These are phyloP conservation scores for Astur gentilis DNA, from an alignment of 2,113 vertebrate genomes.

Conservation along the genomic window DNA sequence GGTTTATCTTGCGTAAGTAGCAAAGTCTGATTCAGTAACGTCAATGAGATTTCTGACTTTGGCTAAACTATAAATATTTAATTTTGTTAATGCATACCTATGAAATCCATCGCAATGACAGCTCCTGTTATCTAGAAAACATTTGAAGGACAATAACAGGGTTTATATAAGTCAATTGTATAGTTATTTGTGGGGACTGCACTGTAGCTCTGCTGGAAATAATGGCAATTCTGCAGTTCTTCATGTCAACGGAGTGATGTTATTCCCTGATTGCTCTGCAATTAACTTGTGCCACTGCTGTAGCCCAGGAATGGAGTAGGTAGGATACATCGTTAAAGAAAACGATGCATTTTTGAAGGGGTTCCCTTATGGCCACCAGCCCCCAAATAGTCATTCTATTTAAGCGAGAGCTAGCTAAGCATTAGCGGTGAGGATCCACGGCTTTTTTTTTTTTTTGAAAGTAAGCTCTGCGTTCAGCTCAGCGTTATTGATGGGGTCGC, in stretches of 20 bases:
- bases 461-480: neutral
- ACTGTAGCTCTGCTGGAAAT: neutral
- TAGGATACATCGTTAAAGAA: neutral
- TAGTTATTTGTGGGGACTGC: neutral
- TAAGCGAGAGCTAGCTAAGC: neutral
- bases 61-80: neutral
- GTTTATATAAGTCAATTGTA: neutral
- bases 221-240: conserved; percentile 5
- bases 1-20: neutral
- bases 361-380: neutral
- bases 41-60: neutral
- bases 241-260: neutral
- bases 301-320: neutral
- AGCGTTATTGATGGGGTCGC: neutral
- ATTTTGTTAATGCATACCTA: neutral
- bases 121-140: neutral
- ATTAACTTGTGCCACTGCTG: neutral
- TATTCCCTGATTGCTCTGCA: neutral
- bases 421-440: neutral
- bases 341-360: neutral
- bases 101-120: neutral
- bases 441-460: neutral
- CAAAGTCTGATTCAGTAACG: neutral
- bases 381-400: fast-evolving
- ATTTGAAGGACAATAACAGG: neutral